Conservation (phyloP, 2,888 invertebrate genomes). For the Gandaritis pyraliata region DNA sequence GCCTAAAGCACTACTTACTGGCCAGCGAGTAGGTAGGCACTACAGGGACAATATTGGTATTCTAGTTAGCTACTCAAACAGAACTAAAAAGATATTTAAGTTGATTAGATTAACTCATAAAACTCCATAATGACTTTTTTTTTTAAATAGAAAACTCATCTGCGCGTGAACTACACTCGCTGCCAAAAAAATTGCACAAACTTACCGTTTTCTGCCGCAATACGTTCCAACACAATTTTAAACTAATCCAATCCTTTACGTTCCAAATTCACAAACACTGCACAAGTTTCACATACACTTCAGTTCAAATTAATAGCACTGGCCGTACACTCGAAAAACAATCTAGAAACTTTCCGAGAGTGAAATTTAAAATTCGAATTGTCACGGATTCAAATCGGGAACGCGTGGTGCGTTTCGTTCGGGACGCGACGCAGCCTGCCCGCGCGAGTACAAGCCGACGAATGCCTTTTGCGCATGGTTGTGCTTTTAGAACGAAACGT, state of each 20-base stretch:
- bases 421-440: conserved; percentile 38
- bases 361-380: conserved; percentile 17
- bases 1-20: no score
- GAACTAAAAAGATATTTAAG: background rate
- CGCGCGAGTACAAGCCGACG: conserved; percentile 48
- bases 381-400: conserved; percentile 20
- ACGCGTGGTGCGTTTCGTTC: conserved; percentile 17
- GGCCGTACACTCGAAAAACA: conserved; percentile 1
- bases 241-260: conserved; percentile 28
- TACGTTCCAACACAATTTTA: conserved; percentile 34
- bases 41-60: no score
- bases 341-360: conserved; percentile 8
- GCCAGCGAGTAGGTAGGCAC: no score
- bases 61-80: no score
- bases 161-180: conserved; percentile 13
- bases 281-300: conserved; percentile 27
- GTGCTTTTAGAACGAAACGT: conserved; percentile 61
- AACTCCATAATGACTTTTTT: conserved; percentile 1
- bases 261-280: conserved; percentile 32
- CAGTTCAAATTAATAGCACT: conserved; percentile 20
- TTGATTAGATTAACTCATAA: background rate
- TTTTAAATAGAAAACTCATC: conserved; percentile 7
- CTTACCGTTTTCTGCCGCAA: conserved; percentile 37
- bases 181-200: conserved; percentile 31
- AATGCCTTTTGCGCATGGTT: conserved; percentile 81